Base-by-base conservation (phyloP, 2,888 invertebrate genomes). In the Uloborus plumipes region DNA sequence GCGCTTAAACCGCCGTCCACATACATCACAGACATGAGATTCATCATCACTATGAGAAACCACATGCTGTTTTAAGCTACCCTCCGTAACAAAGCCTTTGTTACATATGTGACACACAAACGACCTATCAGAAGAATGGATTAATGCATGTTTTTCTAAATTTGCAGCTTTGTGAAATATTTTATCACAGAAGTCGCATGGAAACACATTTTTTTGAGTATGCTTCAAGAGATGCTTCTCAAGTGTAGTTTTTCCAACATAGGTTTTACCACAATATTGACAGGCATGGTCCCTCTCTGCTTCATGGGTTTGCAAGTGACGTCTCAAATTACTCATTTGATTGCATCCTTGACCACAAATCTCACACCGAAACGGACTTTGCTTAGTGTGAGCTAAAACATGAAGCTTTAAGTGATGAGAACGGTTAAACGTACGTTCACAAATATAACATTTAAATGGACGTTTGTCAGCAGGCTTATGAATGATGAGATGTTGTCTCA, bases 401-500 rank as follows among this genome's bases (percentile, higher is more conserved):
- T 83, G 83, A 14, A 83, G 73, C 50, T 83, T 83, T 47, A 83
- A 18, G 58, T 83, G 83, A 26, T 83, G 83, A 20, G 83, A 83
- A 58, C 83, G 49, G 22, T 76, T 83, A 15, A 83, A 83, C 11
- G 83, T 77, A 53, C 73, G 51, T 50, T 83, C 83, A 66, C 83
- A 83, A 26, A 83, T 83, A 16, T 83, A 76, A 50, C 83, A 83
- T 22, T 73, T 83, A 66, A 66, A 83, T 26, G 83, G 83, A 18
- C 83, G 72, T 31, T 77, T 64, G 18, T 83, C 83, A 18, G 75
- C 67, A 13, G 83, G 83, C 39, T 77, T 77, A 58, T 83, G 83
- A 47, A 83, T 77, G 16, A 77, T 77, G 4, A 77, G 53, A 58
- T 83, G 83, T 47, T 83, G 83, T 16, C 83, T 61, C 11, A 83